Percentiles rank a stretch among this genome's conserved stretches.
Evolutionary conservation across 1,140 invertebrate species (phyloP).

Genomic region (Drosophila dunni): DNA sequence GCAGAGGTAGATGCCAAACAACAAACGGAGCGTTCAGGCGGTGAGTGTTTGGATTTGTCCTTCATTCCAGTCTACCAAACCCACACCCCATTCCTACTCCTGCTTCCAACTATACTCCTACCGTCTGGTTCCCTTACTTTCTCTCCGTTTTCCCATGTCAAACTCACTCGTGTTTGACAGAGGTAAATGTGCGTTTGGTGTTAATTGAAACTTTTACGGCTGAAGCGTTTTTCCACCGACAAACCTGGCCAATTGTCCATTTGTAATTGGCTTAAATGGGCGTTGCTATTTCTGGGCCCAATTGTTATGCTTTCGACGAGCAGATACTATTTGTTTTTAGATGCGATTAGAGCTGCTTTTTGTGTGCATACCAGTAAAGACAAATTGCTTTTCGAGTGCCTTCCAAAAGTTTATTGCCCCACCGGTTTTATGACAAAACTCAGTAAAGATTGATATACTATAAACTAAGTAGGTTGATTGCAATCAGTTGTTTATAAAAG

Average conservation of each 20-base stretch:
- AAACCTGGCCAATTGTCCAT: slow-evolving; percentile 29
- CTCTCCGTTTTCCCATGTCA: neutral
- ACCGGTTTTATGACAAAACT: slow-evolving; percentile 16
- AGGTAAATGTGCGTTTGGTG: slow-evolving; percentile 60
- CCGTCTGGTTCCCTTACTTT: neutral
- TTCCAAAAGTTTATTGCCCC: slow-evolving; percentile 17
- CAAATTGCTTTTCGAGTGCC: slow-evolving; percentile 45
- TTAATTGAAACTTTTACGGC: slow-evolving; percentile 66
- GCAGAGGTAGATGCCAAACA: slow-evolving; percentile 30
- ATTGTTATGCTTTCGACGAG: slow-evolving; percentile 4
- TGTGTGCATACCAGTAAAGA: slow-evolving; percentile 20
- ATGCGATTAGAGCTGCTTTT: slow-evolving; percentile 33
- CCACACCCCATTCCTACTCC: too few species aligned
- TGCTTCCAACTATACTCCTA: neutral
- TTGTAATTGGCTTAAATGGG: slow-evolving; percentile 56
- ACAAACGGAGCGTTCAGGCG: slow-evolving; percentile 50
- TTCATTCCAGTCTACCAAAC: too few species aligned
- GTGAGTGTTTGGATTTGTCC: slow-evolving; percentile 50
- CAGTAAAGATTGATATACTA: neutral
- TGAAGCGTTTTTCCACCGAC: slow-evolving; percentile 29
- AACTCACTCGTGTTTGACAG: slow-evolving; percentile 38
- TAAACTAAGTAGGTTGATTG: slow-evolving; percentile 2
- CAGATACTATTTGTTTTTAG: slow-evolving; percentile 33
- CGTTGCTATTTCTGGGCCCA: slow-evolving; percentile 17
- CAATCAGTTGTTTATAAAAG: slow-evolving; percentile 25